Conservation (phyloP, 2,888 invertebrate species). For the Tachina grossa region DNA sequence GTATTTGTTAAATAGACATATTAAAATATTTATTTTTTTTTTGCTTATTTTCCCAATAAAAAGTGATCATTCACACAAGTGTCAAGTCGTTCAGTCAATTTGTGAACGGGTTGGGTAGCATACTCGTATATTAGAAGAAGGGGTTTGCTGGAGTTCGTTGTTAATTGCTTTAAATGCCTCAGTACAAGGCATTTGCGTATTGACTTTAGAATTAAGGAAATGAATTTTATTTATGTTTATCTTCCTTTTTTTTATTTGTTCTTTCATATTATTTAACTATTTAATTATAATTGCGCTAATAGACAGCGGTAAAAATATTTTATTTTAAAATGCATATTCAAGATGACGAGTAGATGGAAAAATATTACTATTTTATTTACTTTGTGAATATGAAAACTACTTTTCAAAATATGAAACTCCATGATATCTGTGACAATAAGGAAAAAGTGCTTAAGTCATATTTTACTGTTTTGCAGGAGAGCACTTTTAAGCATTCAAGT, state of each 20-base stretch:
- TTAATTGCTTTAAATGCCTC: constrained; percentile 49
- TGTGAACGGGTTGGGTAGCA: constrained; percentile 6
- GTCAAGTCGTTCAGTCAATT: constrained; percentile 63
- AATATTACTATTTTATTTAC: no score
- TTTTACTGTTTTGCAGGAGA: no score
- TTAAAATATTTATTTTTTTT: constrained; percentile 33
- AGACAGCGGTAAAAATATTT: constrained; percentile 3
- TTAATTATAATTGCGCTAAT: constrained; percentile 20
- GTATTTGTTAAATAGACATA: constrained; percentile 59
- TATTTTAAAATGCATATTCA: background rate
- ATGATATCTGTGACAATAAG: no score
- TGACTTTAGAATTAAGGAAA: constrained; percentile 66
- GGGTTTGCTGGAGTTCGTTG: constrained; percentile 33
- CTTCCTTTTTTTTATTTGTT: no score
- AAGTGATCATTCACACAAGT: constrained; percentile 63
- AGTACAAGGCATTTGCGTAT: constrained; percentile 62
- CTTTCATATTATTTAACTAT: constrained; percentile 3
- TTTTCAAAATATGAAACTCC: no score
- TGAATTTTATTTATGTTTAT: constrained; percentile 16
- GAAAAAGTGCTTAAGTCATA: no score
- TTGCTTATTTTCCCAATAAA: constrained; percentile 48
- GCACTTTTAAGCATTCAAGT: no score
- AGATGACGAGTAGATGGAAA: no score
- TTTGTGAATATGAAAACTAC: no score
- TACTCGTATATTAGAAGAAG: constrained; percentile 7